These are phyloP conservation scores for Acropternis orthonyx DNA, from an alignment of 2,797 vertebrate species.

Conservation along the genomic window DNA sequence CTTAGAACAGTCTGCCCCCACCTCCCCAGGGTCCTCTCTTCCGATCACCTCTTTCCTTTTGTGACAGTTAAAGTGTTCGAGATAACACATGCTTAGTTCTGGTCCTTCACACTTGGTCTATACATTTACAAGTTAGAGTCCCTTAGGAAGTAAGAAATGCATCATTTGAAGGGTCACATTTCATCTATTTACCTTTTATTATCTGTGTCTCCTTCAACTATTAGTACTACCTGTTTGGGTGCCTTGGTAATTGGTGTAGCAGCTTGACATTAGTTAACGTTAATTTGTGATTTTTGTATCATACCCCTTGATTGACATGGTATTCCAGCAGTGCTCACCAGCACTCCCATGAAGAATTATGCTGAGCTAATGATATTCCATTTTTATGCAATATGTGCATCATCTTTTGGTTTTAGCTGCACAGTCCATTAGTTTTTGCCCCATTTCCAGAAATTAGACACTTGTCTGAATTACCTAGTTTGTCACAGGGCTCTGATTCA, in stretches of 20 bases:
- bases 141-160: background rate
- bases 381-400: background rate
- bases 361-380: background rate
- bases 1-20: background rate
- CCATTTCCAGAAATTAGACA: background rate
- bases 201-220: background rate
- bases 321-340: background rate
- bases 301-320: accelerated
- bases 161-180: background rate
- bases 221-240: background rate
- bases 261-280: background rate
- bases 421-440: background rate
- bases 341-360: background rate
- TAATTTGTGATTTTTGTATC: background rate
- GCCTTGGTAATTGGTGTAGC: background rate
- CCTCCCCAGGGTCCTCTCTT: background rate
- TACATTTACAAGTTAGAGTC: background rate
- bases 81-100: background rate
- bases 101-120: background rate
- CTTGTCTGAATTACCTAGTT: background rate
- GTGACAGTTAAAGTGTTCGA: background rate
- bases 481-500: background rate
- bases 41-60: background rate
- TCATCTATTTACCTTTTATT: background rate
- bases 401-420: background rate